These are phyloP conservation scores for Mythimna lalbum DNA, from an alignment of 2,888 invertebrate species.

Conservation along the genomic window DNA sequence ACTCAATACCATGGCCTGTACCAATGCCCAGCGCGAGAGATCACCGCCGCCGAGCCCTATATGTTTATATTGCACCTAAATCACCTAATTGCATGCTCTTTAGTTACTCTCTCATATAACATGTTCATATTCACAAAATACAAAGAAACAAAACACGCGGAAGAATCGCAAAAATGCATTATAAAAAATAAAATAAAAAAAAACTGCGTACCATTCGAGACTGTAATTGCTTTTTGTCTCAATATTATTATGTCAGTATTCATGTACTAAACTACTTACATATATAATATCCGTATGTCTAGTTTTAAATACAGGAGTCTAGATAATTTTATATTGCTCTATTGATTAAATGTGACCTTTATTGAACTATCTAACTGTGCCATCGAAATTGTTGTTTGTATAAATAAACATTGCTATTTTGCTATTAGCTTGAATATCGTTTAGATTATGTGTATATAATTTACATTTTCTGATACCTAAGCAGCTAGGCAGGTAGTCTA, in stretches of 20 bases:
- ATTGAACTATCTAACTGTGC: conserved; percentile 14
- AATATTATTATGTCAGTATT: conserved; percentile 8
- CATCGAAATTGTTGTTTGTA: not conserved
- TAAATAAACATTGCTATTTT: not conserved
- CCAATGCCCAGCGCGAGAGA: no score
- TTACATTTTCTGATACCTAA: no score
- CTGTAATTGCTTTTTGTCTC: conserved; percentile 15
- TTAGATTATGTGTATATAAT: not conserved
- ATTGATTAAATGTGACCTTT: conserved; percentile 45
- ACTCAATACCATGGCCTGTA: no score
- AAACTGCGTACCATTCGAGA: conserved; percentile 11
- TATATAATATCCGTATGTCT: not conserved
- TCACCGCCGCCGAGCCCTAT: no score
- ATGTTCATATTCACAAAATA: not conserved
- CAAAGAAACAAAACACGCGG: conserved; percentile 29
- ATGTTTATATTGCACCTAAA: no score
- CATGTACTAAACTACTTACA: not conserved
- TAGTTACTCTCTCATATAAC: no score
- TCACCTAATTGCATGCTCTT: no score
- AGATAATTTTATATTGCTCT: not conserved
- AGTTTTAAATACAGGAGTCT: not conserved
- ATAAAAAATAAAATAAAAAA: conserved; percentile 18
- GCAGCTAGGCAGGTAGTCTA: no score
- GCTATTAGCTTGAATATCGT: not conserved
- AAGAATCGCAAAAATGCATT: conserved; percentile 27